Evolutionary conservation across 2,888 invertebrate species (phyloP), one percentile per base, ranked within the genome.

Genomic region (Cheilosia vernalis): DNA sequence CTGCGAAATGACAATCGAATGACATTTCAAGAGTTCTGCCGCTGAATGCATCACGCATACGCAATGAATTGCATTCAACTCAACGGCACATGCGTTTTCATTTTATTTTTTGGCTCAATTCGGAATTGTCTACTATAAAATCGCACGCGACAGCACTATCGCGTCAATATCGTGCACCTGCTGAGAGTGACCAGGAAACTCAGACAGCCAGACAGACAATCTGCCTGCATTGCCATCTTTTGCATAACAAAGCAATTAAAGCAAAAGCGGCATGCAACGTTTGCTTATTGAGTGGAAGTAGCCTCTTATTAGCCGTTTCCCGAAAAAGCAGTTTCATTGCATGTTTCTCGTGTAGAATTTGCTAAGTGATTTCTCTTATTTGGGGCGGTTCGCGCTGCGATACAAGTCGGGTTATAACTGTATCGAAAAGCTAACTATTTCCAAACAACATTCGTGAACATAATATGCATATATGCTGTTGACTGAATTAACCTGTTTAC

Each of bases 211-310:
- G 44, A 1, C 37, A 76, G 47, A 53, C 66, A 40, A 56, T 66
- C 30, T 17, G 30, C 30, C 44, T 63, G 53, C 53, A 53, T 55
- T 69, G 47, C 69, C 77, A 69, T 69, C 37, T 69, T 66, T 77
- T 77, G 51, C 69, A 63, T 69, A 63, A 69, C 78, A 78, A 56
- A 47, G 56, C 53, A 64, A 37, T 63, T 63, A 74, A n/a, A 24
- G 15, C 13, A 47, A 40, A 37, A 3, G 56, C 69, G 33, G 70
- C 55, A 70, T 63, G 63, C 77, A 42, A 78, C 37, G 78, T 47
- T 78, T 69, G 55, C 67, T 78, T 49, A 70, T 78, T 69, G 30
- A 47, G n/a, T 69, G 69, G 78, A 61, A 61, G 55, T 51, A 42
- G n/a, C 40, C 76, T 21, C 42, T 51, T 30, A 67, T 60, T 63